These are phyloP conservation scores for Silurus aristotelis DNA, from an alignment of 2,797 vertebrate species.

Conservation along the genomic window DNA sequence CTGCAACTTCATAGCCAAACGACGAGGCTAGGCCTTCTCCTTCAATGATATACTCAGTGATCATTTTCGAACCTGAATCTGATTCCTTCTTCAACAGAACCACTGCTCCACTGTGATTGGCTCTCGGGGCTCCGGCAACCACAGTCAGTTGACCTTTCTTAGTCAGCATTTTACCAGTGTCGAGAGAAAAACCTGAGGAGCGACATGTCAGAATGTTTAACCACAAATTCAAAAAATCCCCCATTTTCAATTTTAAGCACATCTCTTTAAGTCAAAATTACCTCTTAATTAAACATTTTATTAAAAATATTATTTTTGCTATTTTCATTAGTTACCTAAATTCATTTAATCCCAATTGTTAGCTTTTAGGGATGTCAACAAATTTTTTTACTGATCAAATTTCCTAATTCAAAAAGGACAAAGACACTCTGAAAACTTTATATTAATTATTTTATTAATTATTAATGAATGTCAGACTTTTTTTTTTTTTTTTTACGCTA, in stretches of 20 bases:
- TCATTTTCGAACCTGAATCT: slow-evolving; percentile 3
- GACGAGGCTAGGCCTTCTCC: slow-evolving; percentile 93
- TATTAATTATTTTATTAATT: too few species aligned
- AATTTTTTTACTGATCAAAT: background rate
- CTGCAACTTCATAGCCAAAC: slow-evolving; percentile 93
- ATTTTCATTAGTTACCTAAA: background rate
- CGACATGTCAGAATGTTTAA: background rate
- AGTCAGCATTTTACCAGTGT: slow-evolving; percentile 83
- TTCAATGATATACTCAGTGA: slow-evolving; percentile 79
- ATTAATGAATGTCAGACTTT: too few species aligned
- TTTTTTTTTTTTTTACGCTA: too few species aligned
- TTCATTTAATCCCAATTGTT: too few species aligned
- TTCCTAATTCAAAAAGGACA: background rate
- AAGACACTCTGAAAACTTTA: background rate
- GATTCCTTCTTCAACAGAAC: slow-evolving; percentile 82
- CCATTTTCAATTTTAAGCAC: background rate
- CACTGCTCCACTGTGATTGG: slow-evolving; percentile 91
- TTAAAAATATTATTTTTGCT: background rate
- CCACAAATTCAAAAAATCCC: background rate
- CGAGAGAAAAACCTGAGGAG: slow-evolving; percentile 90
- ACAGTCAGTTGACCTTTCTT: slow-evolving; percentile 83
- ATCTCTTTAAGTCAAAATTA: background rate
- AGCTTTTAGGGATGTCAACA: too few species aligned
- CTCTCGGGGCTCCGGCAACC: slow-evolving; percentile 93
- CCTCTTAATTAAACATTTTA: too few species aligned